Percentiles rank a stretch among this genome's conserved stretches.
phyloP scores from a whole-genome alignment of 2,797 vertebrate genomes.

The Falco cherrug region DNA sequence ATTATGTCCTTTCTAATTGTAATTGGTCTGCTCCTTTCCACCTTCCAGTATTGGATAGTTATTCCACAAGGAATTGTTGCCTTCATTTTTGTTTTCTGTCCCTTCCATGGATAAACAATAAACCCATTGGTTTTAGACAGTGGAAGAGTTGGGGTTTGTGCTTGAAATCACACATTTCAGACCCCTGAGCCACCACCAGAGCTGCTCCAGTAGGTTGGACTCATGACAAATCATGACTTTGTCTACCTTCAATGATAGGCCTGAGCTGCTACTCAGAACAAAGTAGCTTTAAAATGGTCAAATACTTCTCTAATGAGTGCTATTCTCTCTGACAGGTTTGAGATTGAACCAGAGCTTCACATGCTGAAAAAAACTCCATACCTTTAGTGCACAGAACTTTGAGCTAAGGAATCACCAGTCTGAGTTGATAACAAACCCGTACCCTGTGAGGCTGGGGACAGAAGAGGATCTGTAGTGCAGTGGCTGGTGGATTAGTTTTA shows the following conservation, averaged over 20 bases:
- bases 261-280: neutral
- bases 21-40: neutral
- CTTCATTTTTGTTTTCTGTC: neutral
- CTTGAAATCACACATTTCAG: neutral
- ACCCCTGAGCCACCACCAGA: neutral
- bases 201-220: neutral
- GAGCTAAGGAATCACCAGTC: neutral
- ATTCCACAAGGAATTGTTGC: neutral
- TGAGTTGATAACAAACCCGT: neutral
- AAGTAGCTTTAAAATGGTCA: neutral
- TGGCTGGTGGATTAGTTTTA: conserved; percentile 5
- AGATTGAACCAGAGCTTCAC: neutral
- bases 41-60: neutral
- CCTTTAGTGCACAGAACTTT: neutral
- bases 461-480: neutral
- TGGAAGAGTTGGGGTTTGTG: neutral
- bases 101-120: neutral
- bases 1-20: neutral
- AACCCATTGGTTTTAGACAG: neutral
- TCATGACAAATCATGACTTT: neutral
- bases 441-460: neutral
- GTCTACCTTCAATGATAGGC: neutral
- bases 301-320: neutral
- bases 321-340: neutral
- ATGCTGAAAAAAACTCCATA: neutral